Evolutionary conservation across 1,140 invertebrate species (phyloP).

Genomic region (Daktulosphaira vitifoliae): DNA sequence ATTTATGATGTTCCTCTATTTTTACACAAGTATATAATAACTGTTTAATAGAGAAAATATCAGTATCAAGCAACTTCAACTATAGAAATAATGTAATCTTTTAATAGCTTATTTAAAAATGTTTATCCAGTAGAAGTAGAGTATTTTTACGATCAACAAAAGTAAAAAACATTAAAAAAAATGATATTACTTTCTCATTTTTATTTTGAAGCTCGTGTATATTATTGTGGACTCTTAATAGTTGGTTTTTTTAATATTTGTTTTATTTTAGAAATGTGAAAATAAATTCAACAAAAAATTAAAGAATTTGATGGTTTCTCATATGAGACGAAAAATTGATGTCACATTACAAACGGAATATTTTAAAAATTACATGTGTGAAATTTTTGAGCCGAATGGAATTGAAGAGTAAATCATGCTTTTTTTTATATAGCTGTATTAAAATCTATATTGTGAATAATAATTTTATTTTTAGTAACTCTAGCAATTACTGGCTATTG

Average conservation of each 20-base stretch:
- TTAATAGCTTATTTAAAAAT: too few species aligned
- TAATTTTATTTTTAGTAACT: conserved; percentile 1
- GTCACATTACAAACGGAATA: conserved; percentile 27
- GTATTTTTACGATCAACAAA: too few species aligned
- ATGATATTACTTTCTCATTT: too few species aligned
- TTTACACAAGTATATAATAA: conserved; percentile 25
- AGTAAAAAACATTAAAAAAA: too few species aligned
- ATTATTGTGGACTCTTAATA: neutral
- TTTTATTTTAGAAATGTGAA: conserved; percentile 15
- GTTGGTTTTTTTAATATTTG: neutral
- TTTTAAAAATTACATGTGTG: conserved; percentile 27
- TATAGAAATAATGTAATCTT: too few species aligned
- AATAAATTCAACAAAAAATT: conserved; percentile 24
- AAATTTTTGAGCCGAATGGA: conserved; percentile 6
- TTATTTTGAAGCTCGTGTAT: too few species aligned
- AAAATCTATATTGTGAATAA: neutral
- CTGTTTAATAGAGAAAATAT: conserved; percentile 39
- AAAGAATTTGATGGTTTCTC: conserved; percentile 9
- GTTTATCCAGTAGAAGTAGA: too few species aligned
- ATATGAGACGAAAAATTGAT: conserved; percentile 21
- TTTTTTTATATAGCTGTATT: neutral
- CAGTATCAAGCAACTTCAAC: conserved; percentile 43
- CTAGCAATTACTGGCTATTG: neutral
- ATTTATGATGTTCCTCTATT: conserved; percentile 40
- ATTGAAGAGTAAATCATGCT: neutral